Conservation (phyloP, 2,888 invertebrate species). For the Sipha maydis region DNA sequence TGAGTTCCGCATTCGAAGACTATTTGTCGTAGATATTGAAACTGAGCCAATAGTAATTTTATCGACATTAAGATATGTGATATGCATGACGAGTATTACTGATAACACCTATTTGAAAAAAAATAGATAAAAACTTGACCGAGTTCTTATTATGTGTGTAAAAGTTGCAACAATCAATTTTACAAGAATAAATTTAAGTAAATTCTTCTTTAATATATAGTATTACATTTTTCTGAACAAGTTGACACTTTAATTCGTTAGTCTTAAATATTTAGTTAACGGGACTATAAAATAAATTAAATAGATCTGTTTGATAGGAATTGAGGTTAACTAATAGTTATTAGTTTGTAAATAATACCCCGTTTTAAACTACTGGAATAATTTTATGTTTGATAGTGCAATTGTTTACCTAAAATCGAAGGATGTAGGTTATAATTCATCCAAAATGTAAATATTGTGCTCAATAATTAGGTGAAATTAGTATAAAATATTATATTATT, state of each 20-base stretch:
- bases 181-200: background rate
- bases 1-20: slow-evolving; percentile 48
- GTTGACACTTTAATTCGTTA: background rate
- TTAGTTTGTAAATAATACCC: slow-evolving; percentile 9
- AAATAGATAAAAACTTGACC: background rate
- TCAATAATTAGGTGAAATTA: background rate
- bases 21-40: background rate
- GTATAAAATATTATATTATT: background rate
- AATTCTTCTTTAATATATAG: background rate
- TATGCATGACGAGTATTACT: background rate
- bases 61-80: background rate
- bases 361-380: slow-evolving; percentile 11
- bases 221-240: background rate
- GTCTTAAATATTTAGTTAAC: background rate
- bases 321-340: slow-evolving; percentile 17
- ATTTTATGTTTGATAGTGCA: slow-evolving; percentile 11
- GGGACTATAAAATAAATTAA: background rate
- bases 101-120: background rate
- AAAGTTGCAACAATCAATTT: background rate
- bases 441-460: background rate
- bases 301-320: slow-evolving; percentile 4
- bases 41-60: slow-evolving; percentile 20
- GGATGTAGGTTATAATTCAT: background rate
- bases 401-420: slow-evolving; percentile 30
- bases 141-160: background rate